phyloP scores from a whole-genome alignment of 2,113 vertebrate genomes.

The Choloepus hoffmanni region DNA sequence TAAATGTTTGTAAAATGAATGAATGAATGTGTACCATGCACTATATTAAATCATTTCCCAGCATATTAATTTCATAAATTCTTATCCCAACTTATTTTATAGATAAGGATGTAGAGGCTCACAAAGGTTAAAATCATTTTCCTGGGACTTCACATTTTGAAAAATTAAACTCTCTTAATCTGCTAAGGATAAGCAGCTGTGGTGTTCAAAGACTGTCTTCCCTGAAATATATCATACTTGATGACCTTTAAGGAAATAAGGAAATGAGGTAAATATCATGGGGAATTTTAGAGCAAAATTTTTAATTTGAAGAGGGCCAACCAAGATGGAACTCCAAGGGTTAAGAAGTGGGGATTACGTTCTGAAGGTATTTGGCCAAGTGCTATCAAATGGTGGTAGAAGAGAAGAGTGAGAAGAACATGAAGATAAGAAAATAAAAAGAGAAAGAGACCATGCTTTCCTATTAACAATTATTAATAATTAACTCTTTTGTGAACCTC shows the following conservation, averaged over 20 bases:
- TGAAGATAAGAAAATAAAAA: neutral
- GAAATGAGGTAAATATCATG: conserved; percentile 24
- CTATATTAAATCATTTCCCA: neutral
- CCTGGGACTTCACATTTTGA: neutral
- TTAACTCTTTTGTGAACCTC: neutral
- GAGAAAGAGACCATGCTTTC: too few species aligned
- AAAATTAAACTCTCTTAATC: neutral
- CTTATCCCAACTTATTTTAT: neutral
- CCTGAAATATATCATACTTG: neutral
- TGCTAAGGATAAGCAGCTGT: neutral
- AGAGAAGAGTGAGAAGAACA: neutral
- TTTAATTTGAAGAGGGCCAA: neutral
- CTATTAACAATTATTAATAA: too few species aligned
- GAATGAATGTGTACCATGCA: neutral
- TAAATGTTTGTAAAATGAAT: neutral
- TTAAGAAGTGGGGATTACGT: neutral
- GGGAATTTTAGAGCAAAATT: conserved; percentile 30
- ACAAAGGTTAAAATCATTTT: neutral
- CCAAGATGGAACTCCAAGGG: neutral
- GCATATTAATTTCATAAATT: neutral
- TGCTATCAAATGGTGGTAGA: neutral
- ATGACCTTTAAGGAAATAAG: neutral
- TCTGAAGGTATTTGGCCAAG: neutral
- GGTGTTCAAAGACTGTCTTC: conserved; percentile 27
- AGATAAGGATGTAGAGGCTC: neutral